phyloP scores from a whole-genome alignment of 1,140 invertebrate species.

The Rhizoglyphus robini region DNA sequence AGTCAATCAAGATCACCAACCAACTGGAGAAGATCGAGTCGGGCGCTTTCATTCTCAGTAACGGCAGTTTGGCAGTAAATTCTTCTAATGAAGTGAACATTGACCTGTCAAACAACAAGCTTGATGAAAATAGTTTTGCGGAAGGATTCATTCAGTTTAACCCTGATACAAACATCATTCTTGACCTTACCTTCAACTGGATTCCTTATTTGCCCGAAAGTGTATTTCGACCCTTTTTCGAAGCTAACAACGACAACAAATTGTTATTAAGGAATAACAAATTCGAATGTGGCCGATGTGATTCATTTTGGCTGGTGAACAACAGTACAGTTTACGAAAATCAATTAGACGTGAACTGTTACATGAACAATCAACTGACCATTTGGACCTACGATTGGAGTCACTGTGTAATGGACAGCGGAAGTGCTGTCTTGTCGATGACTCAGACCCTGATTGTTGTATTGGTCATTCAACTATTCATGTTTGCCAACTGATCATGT shows the following conservation, averaged over 20 bases:
- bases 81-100: neutral
- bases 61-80: neutral
- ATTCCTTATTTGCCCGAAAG: neutral
- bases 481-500: neutral
- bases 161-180: neutral
- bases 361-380: neutral
- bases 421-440: neutral
- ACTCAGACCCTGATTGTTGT: too few species aligned
- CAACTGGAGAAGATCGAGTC: neutral
- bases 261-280: neutral
- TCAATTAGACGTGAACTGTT: neutral
- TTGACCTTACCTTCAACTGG: neutral
- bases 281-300: neutral
- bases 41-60: neutral
- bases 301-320: neutral
- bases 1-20: neutral
- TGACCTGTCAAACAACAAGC: conserved; percentile 2
- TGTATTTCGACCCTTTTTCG: conserved; percentile 1
- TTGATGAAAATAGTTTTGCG: conserved; percentile 2
- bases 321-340: neutral
- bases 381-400: conserved; percentile 2
- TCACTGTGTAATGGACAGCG: neutral
- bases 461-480: neutral
- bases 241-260: neutral
- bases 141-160: neutral